Conservation (phyloP, 2,888 invertebrate genomes). For the Catonia carolina region DNA sequence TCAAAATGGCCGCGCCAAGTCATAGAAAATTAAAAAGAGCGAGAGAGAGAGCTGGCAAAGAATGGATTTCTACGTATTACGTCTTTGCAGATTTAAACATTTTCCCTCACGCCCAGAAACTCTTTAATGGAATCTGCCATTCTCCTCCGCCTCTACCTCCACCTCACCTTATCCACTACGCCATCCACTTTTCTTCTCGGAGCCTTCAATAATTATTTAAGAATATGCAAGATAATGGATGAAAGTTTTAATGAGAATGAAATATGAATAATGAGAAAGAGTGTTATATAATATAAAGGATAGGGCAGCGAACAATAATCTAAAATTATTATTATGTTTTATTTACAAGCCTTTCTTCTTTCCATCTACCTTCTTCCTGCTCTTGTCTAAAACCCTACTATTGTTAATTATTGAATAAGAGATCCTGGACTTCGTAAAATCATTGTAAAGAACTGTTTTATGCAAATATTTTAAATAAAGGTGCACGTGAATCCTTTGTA, state of each 20-base stretch:
- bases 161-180: not conserved
- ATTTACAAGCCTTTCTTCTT: too few relatives aligned
- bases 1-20: conserved; percentile 37
- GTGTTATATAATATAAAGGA: not conserved
- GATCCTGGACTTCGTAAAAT: too few relatives aligned
- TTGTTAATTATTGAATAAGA: too few relatives aligned
- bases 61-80: conserved; percentile 16
- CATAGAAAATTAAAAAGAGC: conserved; percentile 37
- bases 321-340: too few relatives aligned
- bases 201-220: conserved; percentile 9
- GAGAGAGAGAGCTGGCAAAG: conserved; percentile 24
- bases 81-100: conserved; percentile 11
- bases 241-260: conserved; percentile 5
- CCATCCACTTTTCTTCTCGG: conserved; percentile 5
- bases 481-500: too few relatives aligned
- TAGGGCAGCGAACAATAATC: too few relatives aligned
- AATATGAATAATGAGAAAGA: not conserved
- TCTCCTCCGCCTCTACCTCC: not conserved
- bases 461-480: too few relatives aligned
- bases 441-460: too few relatives aligned
- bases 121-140: conserved; percentile 28
- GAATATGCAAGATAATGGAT: conserved; percentile 7
- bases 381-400: too few relatives aligned
- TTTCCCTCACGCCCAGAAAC: conserved; percentile 25
- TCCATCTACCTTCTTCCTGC: too few relatives aligned